These are phyloP conservation scores for Coelogynopora nodosa DNA, from an alignment of 2,888 invertebrate genomes.

Conservation along the genomic window DNA sequence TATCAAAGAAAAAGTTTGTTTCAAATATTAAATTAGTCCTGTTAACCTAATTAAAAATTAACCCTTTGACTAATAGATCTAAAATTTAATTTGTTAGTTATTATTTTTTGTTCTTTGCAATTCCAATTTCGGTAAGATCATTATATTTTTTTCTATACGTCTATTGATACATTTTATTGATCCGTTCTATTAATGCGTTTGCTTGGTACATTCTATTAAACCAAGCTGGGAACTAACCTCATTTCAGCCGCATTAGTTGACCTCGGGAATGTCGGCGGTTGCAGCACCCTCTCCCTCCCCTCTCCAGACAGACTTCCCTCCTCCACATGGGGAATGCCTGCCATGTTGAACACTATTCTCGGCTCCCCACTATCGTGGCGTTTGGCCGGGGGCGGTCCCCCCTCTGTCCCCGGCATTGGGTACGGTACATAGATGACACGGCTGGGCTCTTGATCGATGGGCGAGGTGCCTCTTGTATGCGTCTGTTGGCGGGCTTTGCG, in stretches of 20 bases:
- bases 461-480: neutral
- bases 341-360: neutral
- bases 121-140: no score
- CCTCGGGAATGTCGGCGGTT: neutral
- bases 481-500: neutral
- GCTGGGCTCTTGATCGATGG: neutral
- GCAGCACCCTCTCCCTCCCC: neutral
- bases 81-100: no score
- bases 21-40: no score
- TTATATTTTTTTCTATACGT: no score
- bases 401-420: neutral
- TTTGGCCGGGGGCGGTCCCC: neutral
- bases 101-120: no score
- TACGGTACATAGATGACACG: neutral
- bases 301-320: neutral
- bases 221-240: neutral
- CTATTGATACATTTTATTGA: no score
- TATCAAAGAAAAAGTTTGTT: no score
- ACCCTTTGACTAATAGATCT: no score
- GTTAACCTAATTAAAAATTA: no score
- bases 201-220: no score
- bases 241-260: neutral
- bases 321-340: neutral
- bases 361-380: neutral
- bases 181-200: no score